These are phyloP conservation scores for Dunckerocampus dactyliophorus DNA, from an alignment of 2,113 vertebrate genomes.

Conservation along the genomic window DNA sequence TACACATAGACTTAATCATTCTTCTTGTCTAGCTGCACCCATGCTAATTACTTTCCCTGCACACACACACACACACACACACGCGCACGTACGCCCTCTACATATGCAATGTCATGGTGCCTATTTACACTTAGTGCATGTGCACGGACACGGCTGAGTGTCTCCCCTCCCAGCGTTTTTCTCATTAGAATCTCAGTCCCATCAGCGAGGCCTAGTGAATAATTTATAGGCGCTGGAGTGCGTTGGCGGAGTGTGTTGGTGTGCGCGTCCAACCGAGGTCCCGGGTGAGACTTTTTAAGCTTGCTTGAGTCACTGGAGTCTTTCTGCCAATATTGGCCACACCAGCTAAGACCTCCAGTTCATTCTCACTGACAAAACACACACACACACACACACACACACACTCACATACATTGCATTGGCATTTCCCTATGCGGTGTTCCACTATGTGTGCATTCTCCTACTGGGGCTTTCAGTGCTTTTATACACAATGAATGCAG, in stretches of 20 bases:
- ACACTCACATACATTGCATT: slow-evolving; percentile 1
- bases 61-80: slow-evolving; percentile 10
- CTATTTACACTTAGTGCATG: slow-evolving; percentile 43
- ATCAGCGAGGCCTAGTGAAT: slow-evolving; percentile 52
- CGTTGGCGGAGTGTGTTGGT: slow-evolving; percentile 29
- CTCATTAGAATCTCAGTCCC: slow-evolving; percentile 54
- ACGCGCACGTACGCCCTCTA: slow-evolving; percentile 11
- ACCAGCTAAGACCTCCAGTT: slow-evolving; percentile 30
- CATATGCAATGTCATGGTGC: slow-evolving; percentile 27
- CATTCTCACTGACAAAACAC: slow-evolving; percentile 26
- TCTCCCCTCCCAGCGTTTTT: slow-evolving; percentile 42
- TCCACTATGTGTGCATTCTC: too few relatives aligned
- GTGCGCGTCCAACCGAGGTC: slow-evolving; percentile 32
- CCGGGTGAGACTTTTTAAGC: slow-evolving; percentile 53
- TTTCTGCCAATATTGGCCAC: slow-evolving; percentile 46
- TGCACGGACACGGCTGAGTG: slow-evolving; percentile 31
- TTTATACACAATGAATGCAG: slow-evolving; percentile 7
- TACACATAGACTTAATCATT: slow-evolving; percentile 43
- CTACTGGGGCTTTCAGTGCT: too few relatives aligned
- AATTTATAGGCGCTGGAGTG: slow-evolving; percentile 53
- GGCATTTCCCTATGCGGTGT: not conserved
- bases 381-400: not conserved
- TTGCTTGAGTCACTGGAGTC: slow-evolving; percentile 32
- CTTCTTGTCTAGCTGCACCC: slow-evolving; percentile 30
- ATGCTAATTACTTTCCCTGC: slow-evolving; percentile 44